Percentiles rank a stretch among this genome's conserved stretches.
Conservation (phyloP, 2,888 invertebrate genomes). For the Hylaea fasciaria region DNA sequence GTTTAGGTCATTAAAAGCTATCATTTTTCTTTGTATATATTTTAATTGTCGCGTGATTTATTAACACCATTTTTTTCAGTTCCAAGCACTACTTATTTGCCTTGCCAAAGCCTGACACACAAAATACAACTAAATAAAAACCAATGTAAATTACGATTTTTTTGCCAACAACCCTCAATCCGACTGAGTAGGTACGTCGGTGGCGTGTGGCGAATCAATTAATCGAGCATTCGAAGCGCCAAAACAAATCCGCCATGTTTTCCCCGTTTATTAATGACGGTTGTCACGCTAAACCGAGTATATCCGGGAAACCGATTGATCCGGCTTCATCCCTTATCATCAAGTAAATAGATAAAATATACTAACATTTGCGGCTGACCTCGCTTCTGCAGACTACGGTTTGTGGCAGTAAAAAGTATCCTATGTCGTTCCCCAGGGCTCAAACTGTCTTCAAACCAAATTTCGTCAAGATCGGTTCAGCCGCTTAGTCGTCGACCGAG, state of each 20-base stretch:
- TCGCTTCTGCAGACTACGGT: no score
- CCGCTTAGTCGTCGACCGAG: no score
- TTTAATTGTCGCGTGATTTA: no score
- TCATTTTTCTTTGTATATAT: no score
- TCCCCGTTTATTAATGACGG: constrained; percentile 63
- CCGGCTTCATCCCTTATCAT: constrained; percentile 44
- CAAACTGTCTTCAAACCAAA: no score
- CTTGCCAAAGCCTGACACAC: background rate
- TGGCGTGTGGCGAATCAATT: constrained; percentile 73
- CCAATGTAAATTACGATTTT: constrained; percentile 7
- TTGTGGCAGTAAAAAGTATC: no score
- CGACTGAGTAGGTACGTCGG: constrained; percentile 31
- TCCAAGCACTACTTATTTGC: background rate
- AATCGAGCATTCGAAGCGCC: constrained; percentile 74
- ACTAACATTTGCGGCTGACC: no score
- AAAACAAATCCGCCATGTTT: constrained; percentile 76
- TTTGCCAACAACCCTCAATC: constrained; percentile 1
- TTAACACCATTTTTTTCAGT: background rate
- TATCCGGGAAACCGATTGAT: constrained; percentile 54
- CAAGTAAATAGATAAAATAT: no score
- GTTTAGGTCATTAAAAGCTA: no score
- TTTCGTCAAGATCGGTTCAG: no score
- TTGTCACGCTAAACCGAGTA: constrained; percentile 61
- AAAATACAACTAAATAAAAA: background rate
- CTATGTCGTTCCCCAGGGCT: no score